Evolutionary conservation across 2,888 invertebrate species (phyloP).

Genomic region (Dryobota labecula): DNA sequence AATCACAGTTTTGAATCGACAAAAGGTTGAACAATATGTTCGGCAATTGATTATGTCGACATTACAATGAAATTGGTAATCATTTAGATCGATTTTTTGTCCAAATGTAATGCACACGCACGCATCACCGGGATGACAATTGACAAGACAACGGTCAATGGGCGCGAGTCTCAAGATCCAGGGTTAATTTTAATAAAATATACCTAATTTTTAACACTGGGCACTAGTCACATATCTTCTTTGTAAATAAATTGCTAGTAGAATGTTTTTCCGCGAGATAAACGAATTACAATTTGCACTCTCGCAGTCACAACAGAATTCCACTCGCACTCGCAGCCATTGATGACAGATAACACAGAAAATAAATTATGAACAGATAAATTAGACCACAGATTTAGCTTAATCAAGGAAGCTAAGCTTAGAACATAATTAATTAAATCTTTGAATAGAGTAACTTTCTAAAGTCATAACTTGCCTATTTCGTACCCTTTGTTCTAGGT

Average conservation of each 20-base stretch:
- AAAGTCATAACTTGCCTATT: too few species aligned
- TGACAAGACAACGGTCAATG: conserved; percentile 68
- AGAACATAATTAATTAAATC: too few species aligned
- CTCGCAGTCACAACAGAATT: conserved; percentile 61
- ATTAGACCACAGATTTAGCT: conserved; percentile 15
- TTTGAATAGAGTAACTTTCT: too few species aligned
- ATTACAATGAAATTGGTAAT: conserved; percentile 64
- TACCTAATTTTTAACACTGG: conserved; percentile 53
- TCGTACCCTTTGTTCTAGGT: too few species aligned
- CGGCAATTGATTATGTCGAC: conserved; percentile 52
- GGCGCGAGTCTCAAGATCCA: conserved; percentile 41
- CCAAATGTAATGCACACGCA: conserved; percentile 77
- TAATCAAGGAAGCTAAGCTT: too few species aligned
- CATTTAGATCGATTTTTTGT: conserved; percentile 69
- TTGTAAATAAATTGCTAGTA: conserved; percentile 30
- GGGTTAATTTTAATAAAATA: conserved; percentile 24
- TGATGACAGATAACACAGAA: conserved; percentile 61
- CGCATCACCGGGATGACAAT: conserved; percentile 76
- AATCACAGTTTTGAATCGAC: conserved; percentile 36
- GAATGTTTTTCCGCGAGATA: conserved; percentile 26
- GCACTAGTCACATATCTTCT: conserved; percentile 57
- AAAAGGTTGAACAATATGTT: conserved; percentile 39
- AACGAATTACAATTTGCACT: conserved; percentile 28
- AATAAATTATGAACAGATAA: conserved; percentile 13
- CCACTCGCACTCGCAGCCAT: conserved; percentile 63